phyloP scores from a whole-genome alignment of 2,888 invertebrate species.

The Heteromyza rotundicornis region DNA sequence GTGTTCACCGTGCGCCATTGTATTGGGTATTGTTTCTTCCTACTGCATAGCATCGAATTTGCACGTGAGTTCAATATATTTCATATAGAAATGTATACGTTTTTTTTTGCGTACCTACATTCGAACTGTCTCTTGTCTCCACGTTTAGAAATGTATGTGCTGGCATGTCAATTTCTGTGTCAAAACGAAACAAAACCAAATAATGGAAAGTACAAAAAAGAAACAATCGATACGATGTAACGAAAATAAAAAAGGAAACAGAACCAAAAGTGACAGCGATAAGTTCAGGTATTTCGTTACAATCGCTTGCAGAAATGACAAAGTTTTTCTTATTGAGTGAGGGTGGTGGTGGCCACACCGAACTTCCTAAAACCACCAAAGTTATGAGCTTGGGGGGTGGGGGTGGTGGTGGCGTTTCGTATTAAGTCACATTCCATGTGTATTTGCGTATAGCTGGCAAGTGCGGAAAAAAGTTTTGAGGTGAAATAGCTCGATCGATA shows the following conservation, averaged over 20 bases:
- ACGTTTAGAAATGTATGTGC: conserved; percentile 13
- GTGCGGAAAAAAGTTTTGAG: not conserved
- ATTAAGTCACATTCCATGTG: not conserved
- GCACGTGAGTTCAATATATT: conserved; percentile 12
- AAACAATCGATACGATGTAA: not conserved
- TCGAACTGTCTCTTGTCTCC: not conserved
- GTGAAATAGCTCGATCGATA: conserved; percentile 10
- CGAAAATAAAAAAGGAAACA: too few relatives aligned
- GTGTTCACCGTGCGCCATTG: not conserved
- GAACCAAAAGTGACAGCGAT: not conserved
- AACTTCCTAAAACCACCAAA: too few relatives aligned
- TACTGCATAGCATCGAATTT: not conserved
- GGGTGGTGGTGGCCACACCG: too few relatives aligned
- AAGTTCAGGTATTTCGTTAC: not conserved
- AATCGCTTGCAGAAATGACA: not conserved
- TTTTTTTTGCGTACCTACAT: not conserved
- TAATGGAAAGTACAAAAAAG: not conserved
- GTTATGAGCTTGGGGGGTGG: not conserved
- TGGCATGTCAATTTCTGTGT: conserved; percentile 18
- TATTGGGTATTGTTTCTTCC: not conserved
- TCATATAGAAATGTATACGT: not conserved
- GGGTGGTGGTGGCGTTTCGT: not conserved
- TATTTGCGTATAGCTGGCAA: conserved; percentile 10
- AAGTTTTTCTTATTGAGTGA: not conserved
- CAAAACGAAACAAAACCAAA: not conserved